A percentile compares a stretch with the other conserved stretches of the same genome.
Conservation (phyloP, 2,888 invertebrate species). For the Cantharis nigra region DNA sequence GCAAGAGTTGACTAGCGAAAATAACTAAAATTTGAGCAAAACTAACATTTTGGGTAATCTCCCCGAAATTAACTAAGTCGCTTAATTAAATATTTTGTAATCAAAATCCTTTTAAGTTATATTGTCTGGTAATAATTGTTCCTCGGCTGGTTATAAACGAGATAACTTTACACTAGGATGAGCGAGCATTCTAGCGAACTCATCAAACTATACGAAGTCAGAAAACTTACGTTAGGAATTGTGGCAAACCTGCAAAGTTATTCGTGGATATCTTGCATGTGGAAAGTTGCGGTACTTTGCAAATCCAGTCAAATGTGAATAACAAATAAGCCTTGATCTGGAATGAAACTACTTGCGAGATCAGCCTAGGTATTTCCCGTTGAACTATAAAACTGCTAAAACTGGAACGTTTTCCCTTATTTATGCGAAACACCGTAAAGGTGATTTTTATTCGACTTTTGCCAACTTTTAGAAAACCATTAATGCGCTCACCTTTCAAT, state of each 20-base stretch:
- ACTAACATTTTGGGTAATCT: neutral
- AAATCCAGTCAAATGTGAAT: slow-evolving; percentile 49
- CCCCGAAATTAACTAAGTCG: neutral
- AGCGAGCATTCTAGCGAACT: slow-evolving; percentile 32
- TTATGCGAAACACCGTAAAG: slow-evolving; percentile 40
- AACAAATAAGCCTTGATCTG: slow-evolving; percentile 46
- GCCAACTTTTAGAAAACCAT: slow-evolving; percentile 41
- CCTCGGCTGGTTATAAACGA: slow-evolving; percentile 30
- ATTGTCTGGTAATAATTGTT: slow-evolving; percentile 25
- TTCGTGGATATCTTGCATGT: slow-evolving; percentile 45
- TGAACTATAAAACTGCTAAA: slow-evolving; percentile 49
- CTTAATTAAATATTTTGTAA: slow-evolving; percentile 15
- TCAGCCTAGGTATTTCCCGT: slow-evolving; percentile 38
- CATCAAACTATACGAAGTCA: slow-evolving; percentile 38
- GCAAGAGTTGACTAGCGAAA: neutral
- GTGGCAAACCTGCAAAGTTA: slow-evolving; percentile 40
- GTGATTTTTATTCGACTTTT: slow-evolving; percentile 42
- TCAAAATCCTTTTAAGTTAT: slow-evolving; percentile 22
- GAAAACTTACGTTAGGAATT: slow-evolving; percentile 42
- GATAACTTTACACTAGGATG: slow-evolving; percentile 34
- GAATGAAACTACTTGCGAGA: slow-evolving; percentile 44
- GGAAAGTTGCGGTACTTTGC: slow-evolving; percentile 48
- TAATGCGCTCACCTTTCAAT: slow-evolving; percentile 38
- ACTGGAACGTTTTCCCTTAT: slow-evolving; percentile 49
- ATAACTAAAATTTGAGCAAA: neutral